Evolutionary conservation across 2,113 vertebrate species (phyloP).

Genomic region (Mustela nigripes): DNA sequence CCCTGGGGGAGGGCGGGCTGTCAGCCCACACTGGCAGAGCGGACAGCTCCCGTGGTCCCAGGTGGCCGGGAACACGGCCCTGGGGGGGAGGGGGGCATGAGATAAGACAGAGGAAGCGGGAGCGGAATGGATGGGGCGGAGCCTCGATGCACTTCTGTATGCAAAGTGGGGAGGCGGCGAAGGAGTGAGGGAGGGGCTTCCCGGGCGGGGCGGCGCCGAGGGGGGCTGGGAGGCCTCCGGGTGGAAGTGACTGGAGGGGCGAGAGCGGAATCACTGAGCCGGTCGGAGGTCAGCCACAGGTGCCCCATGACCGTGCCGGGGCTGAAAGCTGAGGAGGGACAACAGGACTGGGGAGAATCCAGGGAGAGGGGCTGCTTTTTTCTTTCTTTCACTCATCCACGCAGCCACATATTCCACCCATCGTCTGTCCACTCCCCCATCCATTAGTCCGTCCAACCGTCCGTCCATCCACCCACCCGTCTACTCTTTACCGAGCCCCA

Average conservation of each 20-base stretch:
- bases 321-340: background rate
- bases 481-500: background rate
- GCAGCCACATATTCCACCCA: background rate
- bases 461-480: background rate
- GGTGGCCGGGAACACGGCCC: background rate
- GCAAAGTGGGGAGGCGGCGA: rapidly evolving
- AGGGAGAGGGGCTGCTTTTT: background rate
- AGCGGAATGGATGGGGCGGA: rapidly evolving
- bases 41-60: rapidly evolving
- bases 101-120: background rate
- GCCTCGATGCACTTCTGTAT: background rate
- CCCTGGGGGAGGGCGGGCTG: background rate
- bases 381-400: background rate
- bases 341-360: background rate
- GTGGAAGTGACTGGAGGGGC: background rate
- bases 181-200: too few species aligned
- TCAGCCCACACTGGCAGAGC: background rate
- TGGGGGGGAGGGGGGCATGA: rapidly evolving
- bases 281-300: rapidly evolving
- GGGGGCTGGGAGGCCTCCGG: background rate
- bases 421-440: background rate
- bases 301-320: background rate
- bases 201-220: background rate
- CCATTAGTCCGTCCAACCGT: background rate
- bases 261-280: background rate